Evolutionary conservation across 1,140 invertebrate genomes (phyloP), one percentile per base, ranked within the genome.

Genomic region (Drosophila kohkoa): DNA sequence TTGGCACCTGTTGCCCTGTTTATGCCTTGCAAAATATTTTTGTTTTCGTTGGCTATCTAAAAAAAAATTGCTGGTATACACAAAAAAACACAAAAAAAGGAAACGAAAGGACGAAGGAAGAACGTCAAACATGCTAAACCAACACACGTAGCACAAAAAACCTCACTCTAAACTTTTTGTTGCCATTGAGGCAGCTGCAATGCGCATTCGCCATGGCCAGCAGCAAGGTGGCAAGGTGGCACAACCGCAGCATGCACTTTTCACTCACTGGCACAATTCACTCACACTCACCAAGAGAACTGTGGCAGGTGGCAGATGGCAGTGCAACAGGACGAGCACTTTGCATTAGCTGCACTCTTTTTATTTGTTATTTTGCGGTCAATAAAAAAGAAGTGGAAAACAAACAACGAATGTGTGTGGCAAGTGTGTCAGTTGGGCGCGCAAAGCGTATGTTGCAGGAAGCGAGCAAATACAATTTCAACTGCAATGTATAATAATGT

Each of bases 1-100:
- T 49, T 46, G 66, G 11, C 80, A 87, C 82, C 83, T 87, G 82
- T 87, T 87, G 82, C 73, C 52, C 8, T 11, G 6, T 77, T 82
- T 66, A 65, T 64, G 52, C 54, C 72, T 76, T 70, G 55, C 57
- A 55, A 60, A 65, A 66, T 65, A 63, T 64, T 70, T 25, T 71
- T 63, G 75, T 73, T 62, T 77, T 51, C 35, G 41, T 63, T 28
- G 20, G 46, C 8, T n/a, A 52, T 28, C 45, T 59, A 52, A 52
- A 45, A 62, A 62, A 67, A 60, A 68, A 52, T 73, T 60, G 46
- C 20, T 60, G 63, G 63, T 77, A 51, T 80, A 81, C 77, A 69
- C 57, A 65, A 86, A 73, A 66, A 86, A 57, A 67, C 41, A 46
- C 30, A 43, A 68, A 30, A 49, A 51, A 67, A 68, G 20, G 20